Evolutionary conservation across 1,140 invertebrate species (phyloP).

Genomic region (Helicoverpa armigera): DNA sequence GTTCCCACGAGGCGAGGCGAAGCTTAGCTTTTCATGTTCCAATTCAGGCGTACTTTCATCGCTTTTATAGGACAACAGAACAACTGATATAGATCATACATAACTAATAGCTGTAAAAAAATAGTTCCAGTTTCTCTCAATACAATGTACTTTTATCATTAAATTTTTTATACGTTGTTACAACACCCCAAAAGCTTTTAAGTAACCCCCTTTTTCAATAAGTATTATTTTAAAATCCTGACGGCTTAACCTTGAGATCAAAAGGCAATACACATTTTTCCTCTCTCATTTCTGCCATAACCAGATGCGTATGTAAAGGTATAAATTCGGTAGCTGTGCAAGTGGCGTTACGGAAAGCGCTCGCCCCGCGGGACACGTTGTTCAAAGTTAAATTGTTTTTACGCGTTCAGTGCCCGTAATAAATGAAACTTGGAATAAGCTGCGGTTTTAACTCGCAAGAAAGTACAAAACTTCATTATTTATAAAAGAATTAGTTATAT

Average conservation of each 20-base stretch:
- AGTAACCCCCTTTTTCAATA: not conserved
- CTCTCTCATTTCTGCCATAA: conserved; percentile 28
- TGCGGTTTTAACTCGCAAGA: conserved; percentile 24
- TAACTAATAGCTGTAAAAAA: not conserved
- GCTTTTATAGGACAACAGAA: conserved; percentile 16
- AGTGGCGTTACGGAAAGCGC: conserved; percentile 37
- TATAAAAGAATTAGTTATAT: not conserved
- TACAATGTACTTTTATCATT: too few species aligned
- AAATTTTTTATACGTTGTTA: not conserved
- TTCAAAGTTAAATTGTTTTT: conserved; percentile 56
- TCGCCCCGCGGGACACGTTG: conserved; percentile 34
- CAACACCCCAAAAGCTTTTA: conserved; percentile 10
- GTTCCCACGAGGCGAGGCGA: conserved; percentile 79
- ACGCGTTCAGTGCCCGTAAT: conserved; percentile 44
- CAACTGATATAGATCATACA: not conserved
- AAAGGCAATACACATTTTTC: conserved; percentile 29
- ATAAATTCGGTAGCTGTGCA: conserved; percentile 37
- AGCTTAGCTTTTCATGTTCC: conserved; percentile 75
- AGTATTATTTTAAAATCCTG: conserved; percentile 14
- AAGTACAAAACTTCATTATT: not conserved
- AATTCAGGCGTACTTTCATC: conserved; percentile 44
- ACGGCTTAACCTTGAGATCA: conserved; percentile 14
- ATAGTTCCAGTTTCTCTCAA: too few species aligned
- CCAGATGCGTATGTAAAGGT: conserved; percentile 25
- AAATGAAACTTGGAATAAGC: conserved; percentile 42